Base-by-base conservation (phyloP, 2,113 vertebrate genomes). In the Atractosteus spatula region DNA sequence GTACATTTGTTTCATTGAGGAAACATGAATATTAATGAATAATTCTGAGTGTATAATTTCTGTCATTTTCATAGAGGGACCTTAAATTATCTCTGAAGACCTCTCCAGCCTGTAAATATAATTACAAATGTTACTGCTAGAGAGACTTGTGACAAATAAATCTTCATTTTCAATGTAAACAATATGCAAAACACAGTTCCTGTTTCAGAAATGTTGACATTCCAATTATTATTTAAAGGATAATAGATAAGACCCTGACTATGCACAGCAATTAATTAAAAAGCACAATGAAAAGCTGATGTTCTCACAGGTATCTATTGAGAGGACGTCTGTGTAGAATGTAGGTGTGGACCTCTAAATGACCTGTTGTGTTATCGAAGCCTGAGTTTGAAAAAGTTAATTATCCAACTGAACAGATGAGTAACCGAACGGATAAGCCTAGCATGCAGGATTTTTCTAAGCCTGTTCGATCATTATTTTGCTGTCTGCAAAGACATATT, bases 381-480 rank as follows among this genome's bases (percentile, higher is more conserved):
- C 56, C 71, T 17, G 61, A 72, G 47, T 66, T 63, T 17, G 13
- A 66, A 63, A 63, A 51, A 67, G 55, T 80, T 85, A 82, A 83
- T 85, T 82, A 75, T 80, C 83, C 75, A 69, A 76, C 91, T 94
- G 93, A 95, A 90, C 87, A 89, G 89, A 94, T 92, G 91, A 89
- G 85, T 90, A 91, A 93, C 89, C 89, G 93, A 92, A 94, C 87
- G 90, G 91, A 86, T 89, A 89, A 82, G 76, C 73, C 80, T 88
- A 88, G 92, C 89, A 80, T 89, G 89, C 92, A 59, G 82, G 88
- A 95, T 85, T 88, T 93, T 89, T 92, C 87, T 91, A 84, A 87
- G 87, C 84, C 89, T 80, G 87, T 93, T 93, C 83, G 92, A 94
- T 95, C 93, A 66, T 69, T 77, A 72, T 14, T 63, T 77, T 71